phyloP scores from a whole-genome alignment of 2,888 invertebrate species.

The Drosophila prostipennis region DNA sequence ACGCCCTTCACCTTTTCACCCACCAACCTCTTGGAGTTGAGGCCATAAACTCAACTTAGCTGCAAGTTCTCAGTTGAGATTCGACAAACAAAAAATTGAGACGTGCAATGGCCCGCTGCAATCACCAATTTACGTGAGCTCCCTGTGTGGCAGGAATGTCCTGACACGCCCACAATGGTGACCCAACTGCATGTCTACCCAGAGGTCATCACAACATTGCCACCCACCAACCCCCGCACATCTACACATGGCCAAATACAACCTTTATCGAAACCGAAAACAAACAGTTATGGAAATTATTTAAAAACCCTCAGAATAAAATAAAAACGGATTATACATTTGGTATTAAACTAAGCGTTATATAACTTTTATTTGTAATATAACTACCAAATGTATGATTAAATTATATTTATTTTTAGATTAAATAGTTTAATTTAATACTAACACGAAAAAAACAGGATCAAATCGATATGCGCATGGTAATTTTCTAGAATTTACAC shows the following conservation, averaged over 20 bases:
- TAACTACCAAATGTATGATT: no score
- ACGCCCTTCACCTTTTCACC: conserved; percentile 9
- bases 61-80: conserved; percentile 74
- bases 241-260: background rate
- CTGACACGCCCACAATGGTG: conserved; percentile 35
- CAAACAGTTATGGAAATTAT: background rate
- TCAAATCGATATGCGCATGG: no score
- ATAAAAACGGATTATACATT: no score
- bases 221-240: background rate
- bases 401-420: background rate
- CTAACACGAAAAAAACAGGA: background rate
- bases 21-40: conserved; percentile 11
- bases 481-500: no score
- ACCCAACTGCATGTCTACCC: conserved; percentile 24
- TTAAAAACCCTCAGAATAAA: no score
- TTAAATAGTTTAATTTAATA: background rate
- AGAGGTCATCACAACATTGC: conserved; percentile 20
- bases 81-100: conserved; percentile 49
- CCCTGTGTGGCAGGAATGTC: conserved; percentile 45
- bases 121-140: conserved; percentile 67
- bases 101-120: conserved; percentile 67
- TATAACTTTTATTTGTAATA: no score
- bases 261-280: background rate
- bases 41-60: conserved; percentile 72
- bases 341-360: no score